phyloP scores from a whole-genome alignment of 1,140 invertebrate species.

The Penaeus japonicus region DNA sequence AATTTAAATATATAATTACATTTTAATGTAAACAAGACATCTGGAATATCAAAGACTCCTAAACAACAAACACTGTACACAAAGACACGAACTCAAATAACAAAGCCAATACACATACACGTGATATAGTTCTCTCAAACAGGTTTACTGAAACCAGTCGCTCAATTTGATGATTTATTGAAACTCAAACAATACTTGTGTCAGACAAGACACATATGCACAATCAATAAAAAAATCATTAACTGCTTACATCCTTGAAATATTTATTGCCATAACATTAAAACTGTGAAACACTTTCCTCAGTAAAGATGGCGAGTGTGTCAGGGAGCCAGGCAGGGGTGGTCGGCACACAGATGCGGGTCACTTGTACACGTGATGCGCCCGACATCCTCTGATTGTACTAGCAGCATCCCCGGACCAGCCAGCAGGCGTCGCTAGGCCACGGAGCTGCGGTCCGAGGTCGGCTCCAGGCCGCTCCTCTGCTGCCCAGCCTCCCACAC shows the following conservation, averaged over 20 bases:
- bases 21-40: no score
- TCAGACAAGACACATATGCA: constrained; percentile 51
- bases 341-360: neutral
- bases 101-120: no score
- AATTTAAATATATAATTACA: no score
- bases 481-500: neutral
- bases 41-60: no score
- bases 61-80: no score
- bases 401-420: neutral
- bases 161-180: constrained; percentile 53
- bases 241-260: constrained; percentile 56
- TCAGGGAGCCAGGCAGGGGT: constrained; percentile 26
- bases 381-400: constrained; percentile 25
- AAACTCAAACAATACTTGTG: constrained; percentile 56
- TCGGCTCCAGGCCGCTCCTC: neutral
- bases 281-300: constrained; percentile 54
- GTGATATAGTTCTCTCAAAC: no score
- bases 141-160: neutral
- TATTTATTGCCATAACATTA: constrained; percentile 57
- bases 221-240: constrained; percentile 57
- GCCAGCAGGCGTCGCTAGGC: neutral
- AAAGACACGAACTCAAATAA: no score
- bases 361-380: neutral
- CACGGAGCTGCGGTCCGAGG: neutral
- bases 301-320: constrained; percentile 26